Conservation (phyloP, 1,140 invertebrate species). For the Diprion similis region DNA sequence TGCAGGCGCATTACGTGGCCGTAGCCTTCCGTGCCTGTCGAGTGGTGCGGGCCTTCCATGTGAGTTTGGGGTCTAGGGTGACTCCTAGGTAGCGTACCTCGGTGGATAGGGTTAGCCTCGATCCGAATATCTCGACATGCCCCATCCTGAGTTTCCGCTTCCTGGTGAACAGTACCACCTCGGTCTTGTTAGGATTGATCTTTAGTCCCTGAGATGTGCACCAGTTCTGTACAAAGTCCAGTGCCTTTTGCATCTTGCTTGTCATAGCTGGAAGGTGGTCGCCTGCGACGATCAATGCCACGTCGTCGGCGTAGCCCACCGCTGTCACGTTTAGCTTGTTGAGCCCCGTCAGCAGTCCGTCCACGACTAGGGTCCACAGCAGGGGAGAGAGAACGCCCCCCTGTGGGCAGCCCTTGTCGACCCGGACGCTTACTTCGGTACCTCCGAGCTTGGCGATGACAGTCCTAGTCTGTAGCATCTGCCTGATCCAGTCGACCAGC, state of each 20-base stretch:
- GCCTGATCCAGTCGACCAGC: constrained; percentile 16
- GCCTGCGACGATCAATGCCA: no score
- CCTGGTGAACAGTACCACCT: no score
- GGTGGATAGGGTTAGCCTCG: neutral
- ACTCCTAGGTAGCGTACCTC: neutral
- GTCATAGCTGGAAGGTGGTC: no score
- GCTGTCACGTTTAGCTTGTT: neutral
- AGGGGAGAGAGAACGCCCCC: neutral
- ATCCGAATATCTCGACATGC: no score
- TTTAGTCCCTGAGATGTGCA: no score
- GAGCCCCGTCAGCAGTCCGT: neutral
- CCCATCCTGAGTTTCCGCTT: no score
- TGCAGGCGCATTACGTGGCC: constrained; percentile 12
- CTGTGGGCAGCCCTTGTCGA: constrained; percentile 7
- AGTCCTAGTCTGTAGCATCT: constrained; percentile 3
- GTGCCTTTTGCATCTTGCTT: no score
- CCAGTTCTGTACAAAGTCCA: no score
- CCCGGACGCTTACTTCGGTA: neutral
- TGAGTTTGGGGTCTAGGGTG: constrained; percentile 13
- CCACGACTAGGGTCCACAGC: neutral
- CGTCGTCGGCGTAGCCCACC: no score
- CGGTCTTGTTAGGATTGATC: no score
- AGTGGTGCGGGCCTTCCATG: constrained; percentile 12
- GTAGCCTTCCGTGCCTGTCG: constrained; percentile 1
- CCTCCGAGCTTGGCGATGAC: constrained; percentile 6